phyloP scores from a whole-genome alignment of 2,797 vertebrate genomes.

The Tangara arthus region DNA sequence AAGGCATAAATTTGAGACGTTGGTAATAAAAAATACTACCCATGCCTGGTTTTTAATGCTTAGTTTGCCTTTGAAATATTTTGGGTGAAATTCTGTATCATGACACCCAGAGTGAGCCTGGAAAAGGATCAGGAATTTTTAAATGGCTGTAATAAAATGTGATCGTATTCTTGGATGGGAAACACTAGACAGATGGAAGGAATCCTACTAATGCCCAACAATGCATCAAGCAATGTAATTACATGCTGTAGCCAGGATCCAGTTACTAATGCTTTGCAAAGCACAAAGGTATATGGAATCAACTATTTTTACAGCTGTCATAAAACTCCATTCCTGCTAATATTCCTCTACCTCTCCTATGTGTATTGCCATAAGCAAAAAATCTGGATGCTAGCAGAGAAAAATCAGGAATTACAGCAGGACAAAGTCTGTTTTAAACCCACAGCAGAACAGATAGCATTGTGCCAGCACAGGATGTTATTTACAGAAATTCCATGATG shows the following conservation, averaged over 20 bases:
- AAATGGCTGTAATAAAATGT: slow-evolving; percentile 36
- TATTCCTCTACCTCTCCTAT: background rate
- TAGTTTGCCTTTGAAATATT: background rate
- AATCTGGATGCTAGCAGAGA: background rate
- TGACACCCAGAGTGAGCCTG: slow-evolving; percentile 2
- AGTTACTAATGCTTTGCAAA: slow-evolving; percentile 38
- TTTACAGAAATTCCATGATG: background rate
- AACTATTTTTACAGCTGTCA: slow-evolving; percentile 36
- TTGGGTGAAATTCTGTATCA: background rate
- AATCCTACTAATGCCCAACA: slow-evolving; percentile 53
- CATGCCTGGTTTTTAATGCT: background rate
- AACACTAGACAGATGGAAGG: slow-evolving; percentile 53
- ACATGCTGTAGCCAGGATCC: slow-evolving; percentile 15
- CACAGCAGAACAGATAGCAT: background rate
- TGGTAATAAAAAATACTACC: background rate
- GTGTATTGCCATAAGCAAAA: background rate
- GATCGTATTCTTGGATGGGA: slow-evolving; percentile 25
- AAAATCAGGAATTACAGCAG: background rate
- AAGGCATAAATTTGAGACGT: background rate
- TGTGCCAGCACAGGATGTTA: too few relatives aligned
- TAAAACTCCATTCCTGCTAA: background rate
- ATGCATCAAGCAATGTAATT: slow-evolving; percentile 42
- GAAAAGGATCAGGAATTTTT: slow-evolving; percentile 38
- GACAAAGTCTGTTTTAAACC: background rate
- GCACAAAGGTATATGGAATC: slow-evolving; percentile 20